A percentile compares a stretch with the other conserved stretches of the same genome.
phyloP scores from a whole-genome alignment of 2,888 invertebrate genomes.

The Archaeoteleia sp. region DNA sequence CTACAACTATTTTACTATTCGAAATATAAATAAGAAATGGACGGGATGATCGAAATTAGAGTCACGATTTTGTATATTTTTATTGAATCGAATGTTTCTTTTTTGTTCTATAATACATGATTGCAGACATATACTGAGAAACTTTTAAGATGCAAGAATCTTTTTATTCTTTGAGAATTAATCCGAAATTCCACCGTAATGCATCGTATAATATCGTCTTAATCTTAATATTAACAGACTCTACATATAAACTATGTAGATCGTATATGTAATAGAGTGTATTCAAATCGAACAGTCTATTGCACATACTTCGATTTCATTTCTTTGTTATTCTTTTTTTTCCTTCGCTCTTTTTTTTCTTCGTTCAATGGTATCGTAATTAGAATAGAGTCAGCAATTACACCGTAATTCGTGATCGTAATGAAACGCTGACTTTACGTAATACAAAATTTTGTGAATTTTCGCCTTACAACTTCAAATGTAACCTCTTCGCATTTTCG shows the following conservation, averaged over 20 bases:
- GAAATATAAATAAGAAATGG: no score
- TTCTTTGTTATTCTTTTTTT: background rate
- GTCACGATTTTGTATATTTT: slow-evolving; percentile 58
- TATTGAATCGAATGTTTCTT: slow-evolving; percentile 68
- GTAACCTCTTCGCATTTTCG: slow-evolving; percentile 1
- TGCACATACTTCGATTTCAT: slow-evolving; percentile 24
- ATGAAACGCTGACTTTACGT: slow-evolving; percentile 28
- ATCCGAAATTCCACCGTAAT: slow-evolving; percentile 67
- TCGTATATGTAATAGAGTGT: slow-evolving; percentile 55
- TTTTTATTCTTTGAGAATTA: slow-evolving; percentile 68
- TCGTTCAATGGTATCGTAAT: slow-evolving; percentile 45
- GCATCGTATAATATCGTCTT: slow-evolving; percentile 61
- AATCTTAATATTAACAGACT: slow-evolving; percentile 68
- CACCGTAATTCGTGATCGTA: slow-evolving; percentile 50
- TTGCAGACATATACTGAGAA: slow-evolving; percentile 72
- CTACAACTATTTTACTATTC: no score
- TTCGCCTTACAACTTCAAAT: slow-evolving; percentile 3
- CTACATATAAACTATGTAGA: slow-evolving; percentile 61
- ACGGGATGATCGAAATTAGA: background rate
- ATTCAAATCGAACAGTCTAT: slow-evolving; percentile 22
- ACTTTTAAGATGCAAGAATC: slow-evolving; percentile 69
- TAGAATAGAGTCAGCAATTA: slow-evolving; percentile 51
- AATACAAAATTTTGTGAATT: slow-evolving; percentile 27
- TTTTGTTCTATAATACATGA: slow-evolving; percentile 70
- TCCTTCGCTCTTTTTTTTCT: slow-evolving; percentile 16